Evolutionary conservation across 2,888 invertebrate genomes (phyloP).

Genomic region (Lissocephala sabroskyi): DNA sequence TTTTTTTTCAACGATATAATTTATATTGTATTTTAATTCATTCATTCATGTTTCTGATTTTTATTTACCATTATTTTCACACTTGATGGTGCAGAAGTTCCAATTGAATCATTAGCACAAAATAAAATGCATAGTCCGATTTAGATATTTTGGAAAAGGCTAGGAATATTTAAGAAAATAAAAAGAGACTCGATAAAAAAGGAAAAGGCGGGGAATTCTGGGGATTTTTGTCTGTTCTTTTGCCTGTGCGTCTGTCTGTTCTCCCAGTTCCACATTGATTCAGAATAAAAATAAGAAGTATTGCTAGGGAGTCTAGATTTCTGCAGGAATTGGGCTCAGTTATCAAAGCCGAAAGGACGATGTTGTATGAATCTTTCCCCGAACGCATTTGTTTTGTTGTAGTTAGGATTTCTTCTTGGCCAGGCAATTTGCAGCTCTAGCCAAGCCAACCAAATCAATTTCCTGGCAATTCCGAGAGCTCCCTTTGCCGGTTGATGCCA

Average conservation of each 20-base stretch:
- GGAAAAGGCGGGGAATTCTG: too few species aligned
- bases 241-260: too few species aligned
- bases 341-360: background rate
- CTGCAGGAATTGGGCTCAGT: background rate
- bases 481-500: conserved; percentile 1
- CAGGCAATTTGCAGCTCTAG: background rate
- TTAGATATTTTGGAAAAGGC: too few species aligned
- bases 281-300: background rate
- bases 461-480: conserved; percentile 14
- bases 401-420: too few species aligned
- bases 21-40: conserved; percentile 40
- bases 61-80: too few species aligned
- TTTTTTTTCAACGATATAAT: conserved; percentile 13
- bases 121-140: too few species aligned
- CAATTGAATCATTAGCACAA: too few species aligned
- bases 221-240: too few species aligned
- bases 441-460: conserved; percentile 10
- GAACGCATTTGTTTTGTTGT: background rate
- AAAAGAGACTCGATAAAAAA: too few species aligned
- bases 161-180: too few species aligned
- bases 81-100: conserved; percentile 28
- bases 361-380: background rate
- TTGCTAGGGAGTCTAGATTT: background rate
- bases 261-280: too few species aligned
- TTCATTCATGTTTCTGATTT: conserved; percentile 2